A percentile compares a stretch with the other conserved stretches of the same genome.
These are phyloP conservation scores for Poeciliopsis presidionis DNA, from an alignment of 2,797 vertebrate genomes.

Conservation along the genomic window DNA sequence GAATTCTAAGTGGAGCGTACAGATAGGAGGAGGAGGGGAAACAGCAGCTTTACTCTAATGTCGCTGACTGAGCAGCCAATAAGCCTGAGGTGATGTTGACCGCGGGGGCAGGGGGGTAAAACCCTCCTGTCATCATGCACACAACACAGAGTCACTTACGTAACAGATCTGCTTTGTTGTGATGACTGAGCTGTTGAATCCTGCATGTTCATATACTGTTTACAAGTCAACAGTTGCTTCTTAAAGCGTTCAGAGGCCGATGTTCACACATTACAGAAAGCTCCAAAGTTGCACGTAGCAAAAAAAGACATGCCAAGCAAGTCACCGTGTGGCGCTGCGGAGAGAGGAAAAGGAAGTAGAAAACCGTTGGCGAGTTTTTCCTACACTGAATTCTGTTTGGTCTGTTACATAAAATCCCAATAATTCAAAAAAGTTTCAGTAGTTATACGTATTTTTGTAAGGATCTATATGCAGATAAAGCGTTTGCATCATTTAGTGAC, in stretches of 20 bases:
- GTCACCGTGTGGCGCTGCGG: not conserved
- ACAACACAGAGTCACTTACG: conserved; percentile 34
- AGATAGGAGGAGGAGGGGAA: not conserved
- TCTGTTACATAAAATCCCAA: not conserved
- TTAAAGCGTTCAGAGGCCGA: not conserved
- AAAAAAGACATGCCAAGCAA: not conserved
- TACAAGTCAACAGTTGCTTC: conserved; percentile 14
- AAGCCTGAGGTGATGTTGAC: conserved; percentile 23
- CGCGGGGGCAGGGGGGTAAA: conserved; percentile 4
- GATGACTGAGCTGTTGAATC: conserved; percentile 30
- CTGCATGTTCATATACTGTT: conserved; percentile 13
- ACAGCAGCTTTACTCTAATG: conserved; percentile 53
- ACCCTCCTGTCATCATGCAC: conserved; percentile 56
- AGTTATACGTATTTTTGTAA: not conserved
- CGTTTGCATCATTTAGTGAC: conserved; percentile 6
- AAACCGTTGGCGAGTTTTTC: not conserved
- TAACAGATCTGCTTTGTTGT: conserved; percentile 40
- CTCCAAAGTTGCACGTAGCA: not conserved
- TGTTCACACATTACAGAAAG: conserved; percentile 20
- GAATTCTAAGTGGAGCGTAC: conserved; percentile 27
- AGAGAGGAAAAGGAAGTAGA: not conserved
- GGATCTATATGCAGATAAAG: not conserved
- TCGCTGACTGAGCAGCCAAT: conserved; percentile 51
- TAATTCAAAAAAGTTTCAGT: not conserved
- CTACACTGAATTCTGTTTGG: not conserved